Conservation (phyloP, 2,113 vertebrate species). For the Odobenus rosmarus region DNA sequence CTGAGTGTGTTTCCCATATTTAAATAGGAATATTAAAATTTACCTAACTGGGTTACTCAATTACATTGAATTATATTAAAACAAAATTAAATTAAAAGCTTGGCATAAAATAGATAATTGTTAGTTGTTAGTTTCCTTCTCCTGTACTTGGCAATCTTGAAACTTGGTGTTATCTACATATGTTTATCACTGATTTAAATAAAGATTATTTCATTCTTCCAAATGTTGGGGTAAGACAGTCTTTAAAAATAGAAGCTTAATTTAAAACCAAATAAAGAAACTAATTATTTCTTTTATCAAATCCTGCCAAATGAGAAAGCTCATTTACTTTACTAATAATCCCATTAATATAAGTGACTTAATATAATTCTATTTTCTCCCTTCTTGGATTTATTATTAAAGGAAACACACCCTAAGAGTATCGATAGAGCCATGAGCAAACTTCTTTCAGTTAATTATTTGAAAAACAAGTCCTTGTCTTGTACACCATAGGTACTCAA, state of each 20-base stretch:
- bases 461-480: neutral
- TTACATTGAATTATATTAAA: neutral
- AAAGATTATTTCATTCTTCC: slow-evolving; percentile 39
- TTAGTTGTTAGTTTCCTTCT: neutral
- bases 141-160: neutral
- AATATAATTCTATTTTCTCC: slow-evolving; percentile 59
- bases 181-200: slow-evolving; percentile 22
- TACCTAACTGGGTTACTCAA: neutral
- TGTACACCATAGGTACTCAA: neutral
- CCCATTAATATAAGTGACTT: slow-evolving; percentile 58
- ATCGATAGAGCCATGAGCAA: neutral
- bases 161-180: neutral
- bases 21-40: neutral
- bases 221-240: slow-evolving; percentile 3
- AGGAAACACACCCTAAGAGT: slow-evolving; percentile 46
- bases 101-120: neutral
- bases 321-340: slow-evolving; percentile 74
- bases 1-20: neutral
- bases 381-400: slow-evolving; percentile 71
- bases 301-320: slow-evolving; percentile 70
- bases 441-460: slow-evolving; percentile 55
- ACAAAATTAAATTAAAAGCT: neutral
- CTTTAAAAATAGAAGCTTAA: slow-evolving; percentile 58
- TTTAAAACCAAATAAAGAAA: slow-evolving; percentile 70
- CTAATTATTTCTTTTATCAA: slow-evolving; percentile 77